Evolutionary conservation across 2,888 invertebrate species (phyloP), one percentile per base, ranked within the genome.

Genomic region (Oxystoma pomonae): DNA sequence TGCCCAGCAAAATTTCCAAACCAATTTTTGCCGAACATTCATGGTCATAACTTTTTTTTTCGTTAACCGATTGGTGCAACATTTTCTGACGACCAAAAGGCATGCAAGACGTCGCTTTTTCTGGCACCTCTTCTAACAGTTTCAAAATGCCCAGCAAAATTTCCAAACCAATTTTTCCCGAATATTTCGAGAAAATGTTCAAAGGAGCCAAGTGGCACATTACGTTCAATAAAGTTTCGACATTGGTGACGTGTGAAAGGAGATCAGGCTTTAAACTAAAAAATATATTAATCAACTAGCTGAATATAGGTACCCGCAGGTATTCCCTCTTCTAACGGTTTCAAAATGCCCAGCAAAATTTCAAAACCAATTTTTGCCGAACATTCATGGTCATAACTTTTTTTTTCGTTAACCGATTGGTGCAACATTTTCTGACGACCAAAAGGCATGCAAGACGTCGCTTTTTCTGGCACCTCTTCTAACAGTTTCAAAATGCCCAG

Each of bases 381-480:
- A n/a, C n/a, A n/a, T n/a, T n/a, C n/a, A n/a, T n/a, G n/a, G n/a
- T n/a, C n/a, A n/a, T n/a, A n/a, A n/a, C n/a, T n/a, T n/a, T n/a
- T n/a, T n/a, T n/a, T n/a, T n/a, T n/a, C n/a, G n/a, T n/a, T n/a
- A n/a, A n/a, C 58, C 7, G 66, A 19, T 51, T 53, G 58, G 57
- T 63, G 64, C 19, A 66, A 69, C 19, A 60, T 63, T 55, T 67
- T 61, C 63, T 51, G 17, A 69, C 65, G 16, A 63, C 65, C n/a
- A 57, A 53, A 18, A 69, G 61, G 50, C 59, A n/a, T n/a, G n/a
- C n/a, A 51, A 60, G 55, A 63, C 16, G 65, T 67, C 3, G 65
- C 51, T 16, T 55, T 59, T 16, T 59, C 49, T 3, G 58, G 60
- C 9, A 65, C 35, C 18, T 59, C 21, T 16, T 61, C 63, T 7